Conservation (phyloP, 2,797 vertebrate species). For the Pampus argenteus region DNA sequence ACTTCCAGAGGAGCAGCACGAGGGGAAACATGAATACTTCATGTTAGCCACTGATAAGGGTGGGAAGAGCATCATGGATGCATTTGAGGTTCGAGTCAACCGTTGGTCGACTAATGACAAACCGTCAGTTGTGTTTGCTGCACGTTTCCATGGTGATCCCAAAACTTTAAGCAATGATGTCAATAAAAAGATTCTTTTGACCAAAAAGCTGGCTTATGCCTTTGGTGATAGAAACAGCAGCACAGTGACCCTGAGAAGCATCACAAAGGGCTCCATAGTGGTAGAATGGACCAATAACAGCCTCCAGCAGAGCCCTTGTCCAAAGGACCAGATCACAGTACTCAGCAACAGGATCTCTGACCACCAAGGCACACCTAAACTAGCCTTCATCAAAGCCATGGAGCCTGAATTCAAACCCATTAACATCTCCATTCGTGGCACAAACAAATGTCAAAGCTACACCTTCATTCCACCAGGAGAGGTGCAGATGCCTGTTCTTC, state of each 20-base stretch:
- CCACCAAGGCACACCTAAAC: conserved; percentile 86
- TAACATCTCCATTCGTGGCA: conserved; percentile 89
- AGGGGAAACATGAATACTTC: conserved; percentile 96
- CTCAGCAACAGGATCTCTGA: conserved; percentile 91
- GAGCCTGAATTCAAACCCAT: conserved; percentile 94
- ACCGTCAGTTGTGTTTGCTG: conserved; percentile 91
- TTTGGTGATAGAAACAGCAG: conserved; percentile 97
- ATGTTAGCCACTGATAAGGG: conserved; percentile 97
- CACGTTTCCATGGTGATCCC: conserved; percentile 91
- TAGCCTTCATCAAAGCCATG: conserved; percentile 87
- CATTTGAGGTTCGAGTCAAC: conserved; percentile 95
- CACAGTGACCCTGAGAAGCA: conserved; percentile 92
- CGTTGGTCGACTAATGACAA: conserved; percentile 89
- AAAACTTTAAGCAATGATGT: conserved; percentile 87
- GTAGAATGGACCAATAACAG: conserved; percentile 99
- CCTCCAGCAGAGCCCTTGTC: conserved; percentile 90
- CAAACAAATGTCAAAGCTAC: conserved; percentile 90
- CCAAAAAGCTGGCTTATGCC: conserved; percentile 93
- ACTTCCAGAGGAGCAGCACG: conserved; percentile 89
- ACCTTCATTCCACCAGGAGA: conserved; percentile 90
- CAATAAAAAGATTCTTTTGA: conserved; percentile 93
- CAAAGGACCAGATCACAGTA: conserved; percentile 90
- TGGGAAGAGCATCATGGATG: conserved; percentile 92
- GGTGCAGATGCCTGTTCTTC: conserved; percentile 76
- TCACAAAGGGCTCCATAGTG: conserved; percentile 91